phyloP scores from a whole-genome alignment of 1,140 invertebrate genomes.

The Aphis craccivora region DNA sequence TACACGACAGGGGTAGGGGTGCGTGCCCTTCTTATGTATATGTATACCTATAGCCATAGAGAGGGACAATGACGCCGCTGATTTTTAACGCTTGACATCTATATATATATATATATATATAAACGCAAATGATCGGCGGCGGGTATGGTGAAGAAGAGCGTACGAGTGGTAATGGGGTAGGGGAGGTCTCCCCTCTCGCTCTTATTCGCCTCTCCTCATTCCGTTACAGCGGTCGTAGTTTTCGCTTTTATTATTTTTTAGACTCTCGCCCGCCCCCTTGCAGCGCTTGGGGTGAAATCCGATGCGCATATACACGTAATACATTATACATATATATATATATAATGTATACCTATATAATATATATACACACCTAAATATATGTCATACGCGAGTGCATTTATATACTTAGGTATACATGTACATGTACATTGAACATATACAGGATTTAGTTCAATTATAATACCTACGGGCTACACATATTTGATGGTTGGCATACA shows the following conservation, averaged over 20 bases:
- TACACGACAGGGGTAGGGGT: not conserved
- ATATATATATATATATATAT: not conserved
- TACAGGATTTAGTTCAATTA: not conserved
- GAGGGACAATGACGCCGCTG: constrained; percentile 43
- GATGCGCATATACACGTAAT: not conserved
- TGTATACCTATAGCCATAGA: not conserved
- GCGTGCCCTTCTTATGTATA: too few relatives aligned
- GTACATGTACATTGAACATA: not conserved
- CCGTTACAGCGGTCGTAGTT: not conserved
- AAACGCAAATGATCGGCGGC: not conserved
- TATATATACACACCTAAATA: not conserved
- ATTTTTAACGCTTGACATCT: constrained; percentile 36
- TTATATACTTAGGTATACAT: not conserved
- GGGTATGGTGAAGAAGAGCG: not conserved
- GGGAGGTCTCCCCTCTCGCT: not conserved
- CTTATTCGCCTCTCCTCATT: not conserved
- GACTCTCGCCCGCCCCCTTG: not conserved
- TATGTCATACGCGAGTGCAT: not conserved
- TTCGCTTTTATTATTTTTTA: constrained; percentile 17
- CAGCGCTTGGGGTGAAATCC: not conserved
- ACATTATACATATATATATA: not conserved
- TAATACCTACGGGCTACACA: not conserved
- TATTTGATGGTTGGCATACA: not conserved
- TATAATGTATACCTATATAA: not conserved
- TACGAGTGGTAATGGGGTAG: not conserved